phyloP scores from a whole-genome alignment of 2,888 invertebrate genomes.

The Eretmocerus hayati region DNA sequence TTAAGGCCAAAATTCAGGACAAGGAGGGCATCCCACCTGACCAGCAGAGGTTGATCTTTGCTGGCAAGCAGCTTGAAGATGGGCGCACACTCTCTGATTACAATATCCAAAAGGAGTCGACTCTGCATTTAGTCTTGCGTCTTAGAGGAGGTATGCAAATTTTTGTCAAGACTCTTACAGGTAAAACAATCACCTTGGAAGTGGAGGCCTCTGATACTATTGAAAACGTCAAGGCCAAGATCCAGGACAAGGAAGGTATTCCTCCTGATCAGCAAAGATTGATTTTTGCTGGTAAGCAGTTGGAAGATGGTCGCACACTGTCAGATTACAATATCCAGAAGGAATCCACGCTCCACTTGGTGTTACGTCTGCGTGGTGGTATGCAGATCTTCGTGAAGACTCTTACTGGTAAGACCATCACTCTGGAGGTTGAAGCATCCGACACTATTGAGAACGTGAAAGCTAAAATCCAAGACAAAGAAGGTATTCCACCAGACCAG shows the following conservation, averaged over 20 bases:
- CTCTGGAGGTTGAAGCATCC: conserved; percentile 27
- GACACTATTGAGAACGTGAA: conserved; percentile 29
- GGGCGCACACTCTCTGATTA: conserved; percentile 30
- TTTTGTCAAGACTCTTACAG: conserved; percentile 25
- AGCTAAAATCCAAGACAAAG: conserved; percentile 33
- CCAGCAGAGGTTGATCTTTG: conserved; percentile 31
- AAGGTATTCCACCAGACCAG: conserved; percentile 31
- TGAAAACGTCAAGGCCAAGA: conserved; percentile 31
- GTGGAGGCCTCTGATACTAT: conserved; percentile 31
- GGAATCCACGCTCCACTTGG: conserved; percentile 83
- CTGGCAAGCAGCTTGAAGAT: conserved; percentile 30
- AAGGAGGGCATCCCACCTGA: conserved; percentile 31
- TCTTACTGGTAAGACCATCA: conserved; percentile 31
- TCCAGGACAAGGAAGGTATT: conserved; percentile 51
- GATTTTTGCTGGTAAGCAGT: conserved; percentile 91
- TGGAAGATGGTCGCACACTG: conserved; percentile 89
- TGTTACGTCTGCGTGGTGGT: conserved; percentile 85
- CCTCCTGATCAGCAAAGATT: conserved; percentile 81
- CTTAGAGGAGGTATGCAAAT: conserved; percentile 31
- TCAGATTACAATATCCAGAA: conserved; percentile 95
- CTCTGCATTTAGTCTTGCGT: conserved; percentile 28
- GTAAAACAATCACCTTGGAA: conserved; percentile 31
- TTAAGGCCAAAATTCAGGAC: conserved; percentile 30
- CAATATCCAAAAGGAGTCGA: conserved; percentile 31
- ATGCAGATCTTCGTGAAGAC: conserved; percentile 35